Percentiles rank a stretch among this genome's conserved stretches.
These are phyloP conservation scores for Pagrus major DNA, from an alignment of 2,113 vertebrate species.

Conservation along the genomic window DNA sequence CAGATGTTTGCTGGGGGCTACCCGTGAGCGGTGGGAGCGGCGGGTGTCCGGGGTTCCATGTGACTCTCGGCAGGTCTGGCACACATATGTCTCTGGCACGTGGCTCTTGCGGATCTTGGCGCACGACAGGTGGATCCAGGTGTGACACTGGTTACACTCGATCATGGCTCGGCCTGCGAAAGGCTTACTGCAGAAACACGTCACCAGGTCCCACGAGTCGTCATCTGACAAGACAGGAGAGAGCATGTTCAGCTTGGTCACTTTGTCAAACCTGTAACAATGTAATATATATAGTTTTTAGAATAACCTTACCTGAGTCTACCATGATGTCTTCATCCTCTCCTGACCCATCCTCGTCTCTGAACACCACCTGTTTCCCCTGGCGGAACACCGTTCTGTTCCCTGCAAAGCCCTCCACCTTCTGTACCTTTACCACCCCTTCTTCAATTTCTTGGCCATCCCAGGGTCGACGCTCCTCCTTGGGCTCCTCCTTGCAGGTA, in stretches of 20 bases:
- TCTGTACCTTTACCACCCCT: conserved; percentile 76
- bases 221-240: conserved; percentile 86
- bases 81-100: conserved; percentile 95
- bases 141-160: conserved; percentile 95
- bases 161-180: conserved; percentile 98
- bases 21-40: conserved; percentile 94
- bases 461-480: conserved; percentile 65
- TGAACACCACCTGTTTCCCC: conserved; percentile 98
- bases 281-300: neutral
- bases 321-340: conserved; percentile 99
- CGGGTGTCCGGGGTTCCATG: conserved; percentile 89
- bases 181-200: conserved; percentile 99
- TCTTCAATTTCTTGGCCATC: conserved; percentile 75
- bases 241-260: neutral
- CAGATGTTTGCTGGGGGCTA: conserved; percentile 92
- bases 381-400: conserved; percentile 94
- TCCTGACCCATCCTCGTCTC: conserved; percentile 93
- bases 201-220: conserved; percentile 98
- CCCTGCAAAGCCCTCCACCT: conserved; percentile 83
- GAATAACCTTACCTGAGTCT: conserved; percentile 89
- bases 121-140: conserved; percentile 98
- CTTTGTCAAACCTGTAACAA: neutral
- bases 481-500: conserved; percentile 79
- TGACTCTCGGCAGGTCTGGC: conserved; percentile 95
- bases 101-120: conserved; percentile 98